phyloP scores from a whole-genome alignment of 2,888 invertebrate species.

The Parnassius apollo region DNA sequence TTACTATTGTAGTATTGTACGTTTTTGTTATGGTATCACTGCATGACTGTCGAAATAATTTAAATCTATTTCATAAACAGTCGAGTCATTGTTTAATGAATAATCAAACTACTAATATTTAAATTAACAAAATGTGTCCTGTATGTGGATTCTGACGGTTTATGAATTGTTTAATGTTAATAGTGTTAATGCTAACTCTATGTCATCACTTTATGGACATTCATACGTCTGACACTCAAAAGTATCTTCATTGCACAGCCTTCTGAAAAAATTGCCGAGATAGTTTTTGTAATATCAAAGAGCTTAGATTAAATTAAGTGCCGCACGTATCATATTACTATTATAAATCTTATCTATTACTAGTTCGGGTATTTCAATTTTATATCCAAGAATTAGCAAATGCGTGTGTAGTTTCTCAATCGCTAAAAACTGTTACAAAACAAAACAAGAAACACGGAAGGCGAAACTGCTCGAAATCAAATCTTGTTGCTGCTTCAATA shows the following conservation, averaged over 20 bases:
- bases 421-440: slow-evolving; percentile 60
- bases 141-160: slow-evolving; percentile 53
- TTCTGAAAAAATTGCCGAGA: slow-evolving; percentile 73
- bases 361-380: slow-evolving; percentile 23
- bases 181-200: slow-evolving; percentile 76
- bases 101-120: slow-evolving; percentile 2
- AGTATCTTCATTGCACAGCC: slow-evolving; percentile 77
- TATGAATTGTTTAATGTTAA: slow-evolving; percentile 66
- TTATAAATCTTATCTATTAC: slow-evolving; percentile 14
- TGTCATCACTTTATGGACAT: slow-evolving; percentile 71
- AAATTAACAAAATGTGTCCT: neutral
- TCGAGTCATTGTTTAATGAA: slow-evolving; percentile 37
- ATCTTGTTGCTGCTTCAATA: slow-evolving; percentile 78
- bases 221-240: slow-evolving; percentile 75
- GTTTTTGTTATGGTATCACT: slow-evolving; percentile 46
- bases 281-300: slow-evolving; percentile 81
- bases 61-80: slow-evolving; percentile 71
- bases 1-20: neutral
- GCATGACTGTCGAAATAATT: slow-evolving; percentile 49
- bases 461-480: slow-evolving; percentile 71
- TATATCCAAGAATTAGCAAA: slow-evolving; percentile 35
- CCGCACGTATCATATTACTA: slow-evolving; percentile 24
- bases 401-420: slow-evolving; percentile 76
- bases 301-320: slow-evolving; percentile 48
- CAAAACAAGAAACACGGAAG: slow-evolving; percentile 76